These are phyloP conservation scores for Koerneria pararmatus DNA, from an alignment of 2,888 invertebrate species.

Conservation along the genomic window DNA sequence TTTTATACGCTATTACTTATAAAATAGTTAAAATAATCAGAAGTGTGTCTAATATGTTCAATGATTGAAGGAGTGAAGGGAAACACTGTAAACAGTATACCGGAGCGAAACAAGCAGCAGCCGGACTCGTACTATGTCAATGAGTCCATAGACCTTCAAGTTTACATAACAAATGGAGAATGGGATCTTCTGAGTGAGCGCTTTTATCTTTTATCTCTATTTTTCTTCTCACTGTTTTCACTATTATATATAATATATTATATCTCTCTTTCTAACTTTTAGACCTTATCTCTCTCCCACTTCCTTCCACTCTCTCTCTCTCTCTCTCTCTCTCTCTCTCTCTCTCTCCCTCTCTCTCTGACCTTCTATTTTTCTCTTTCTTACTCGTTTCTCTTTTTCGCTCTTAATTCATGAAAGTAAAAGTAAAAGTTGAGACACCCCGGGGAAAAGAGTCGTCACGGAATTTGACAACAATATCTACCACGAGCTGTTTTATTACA, in stretches of 20 bases:
- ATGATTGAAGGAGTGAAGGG: conserved; percentile 30
- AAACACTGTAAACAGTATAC: conserved; percentile 25
- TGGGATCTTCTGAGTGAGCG: conserved; percentile 40
- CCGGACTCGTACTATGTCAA: conserved; percentile 38
- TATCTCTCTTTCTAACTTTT: too few species aligned
- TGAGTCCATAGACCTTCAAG: conserved; percentile 44
- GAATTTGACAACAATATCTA: conserved; percentile 36
- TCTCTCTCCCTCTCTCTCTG: neutral
- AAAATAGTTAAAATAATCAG: too few species aligned
- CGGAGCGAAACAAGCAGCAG: conserved; percentile 25
- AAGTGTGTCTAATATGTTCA: neutral
- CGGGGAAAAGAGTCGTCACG: conserved; percentile 39
- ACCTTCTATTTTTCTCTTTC: neutral
- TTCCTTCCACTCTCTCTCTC: neutral
- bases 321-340: neutral
- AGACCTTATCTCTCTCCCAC: too few species aligned
- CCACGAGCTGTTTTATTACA: conserved; percentile 43
- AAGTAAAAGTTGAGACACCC: conserved; percentile 30
- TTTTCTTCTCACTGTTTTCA: too few species aligned
- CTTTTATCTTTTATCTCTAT: too few species aligned
- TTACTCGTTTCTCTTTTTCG: too few species aligned
- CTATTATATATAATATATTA: too few species aligned
- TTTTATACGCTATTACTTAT: too few species aligned
- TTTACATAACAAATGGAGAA: conserved; percentile 41
- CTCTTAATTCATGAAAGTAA: neutral